phyloP scores from a whole-genome alignment of 2,888 invertebrate species.

The Aleiodes alternator region DNA sequence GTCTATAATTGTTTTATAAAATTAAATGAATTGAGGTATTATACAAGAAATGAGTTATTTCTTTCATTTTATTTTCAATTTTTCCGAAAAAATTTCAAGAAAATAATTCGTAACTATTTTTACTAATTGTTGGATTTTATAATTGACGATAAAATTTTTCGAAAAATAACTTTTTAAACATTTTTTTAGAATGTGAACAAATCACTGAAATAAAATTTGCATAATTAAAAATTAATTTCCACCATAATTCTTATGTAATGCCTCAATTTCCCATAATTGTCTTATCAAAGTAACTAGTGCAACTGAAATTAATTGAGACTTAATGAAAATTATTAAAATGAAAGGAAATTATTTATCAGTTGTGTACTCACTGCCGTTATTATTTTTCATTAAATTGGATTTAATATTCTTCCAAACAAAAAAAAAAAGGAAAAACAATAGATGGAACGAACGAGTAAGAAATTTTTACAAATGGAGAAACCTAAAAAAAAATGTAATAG shows the following conservation, averaged over 20 bases:
- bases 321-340: conserved; percentile 5
- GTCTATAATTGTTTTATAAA: conserved; percentile 19
- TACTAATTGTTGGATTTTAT: no score
- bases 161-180: no score
- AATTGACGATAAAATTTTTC: no score
- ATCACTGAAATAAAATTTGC: no score
- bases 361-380: conserved; percentile 43
- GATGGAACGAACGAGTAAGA: conserved; percentile 1
- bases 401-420: neutral
- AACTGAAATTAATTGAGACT: conserved; percentile 14
- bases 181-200: no score
- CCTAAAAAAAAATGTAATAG: conserved; percentile 43
- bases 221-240: no score
- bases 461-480: conserved; percentile 33
- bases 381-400: conserved; percentile 11
- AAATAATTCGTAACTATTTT: no score
- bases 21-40: conserved; percentile 3
- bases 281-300: conserved; percentile 18
- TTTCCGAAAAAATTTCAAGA: no score
- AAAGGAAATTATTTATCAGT: conserved; percentile 37
- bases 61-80: no score
- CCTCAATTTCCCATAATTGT: neutral
- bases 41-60: no score
- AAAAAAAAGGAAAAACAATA: conserved; percentile 17
- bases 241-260: no score